Base-by-base conservation (phyloP, 2,888 invertebrate genomes). In the Candidula unifasciata region DNA sequence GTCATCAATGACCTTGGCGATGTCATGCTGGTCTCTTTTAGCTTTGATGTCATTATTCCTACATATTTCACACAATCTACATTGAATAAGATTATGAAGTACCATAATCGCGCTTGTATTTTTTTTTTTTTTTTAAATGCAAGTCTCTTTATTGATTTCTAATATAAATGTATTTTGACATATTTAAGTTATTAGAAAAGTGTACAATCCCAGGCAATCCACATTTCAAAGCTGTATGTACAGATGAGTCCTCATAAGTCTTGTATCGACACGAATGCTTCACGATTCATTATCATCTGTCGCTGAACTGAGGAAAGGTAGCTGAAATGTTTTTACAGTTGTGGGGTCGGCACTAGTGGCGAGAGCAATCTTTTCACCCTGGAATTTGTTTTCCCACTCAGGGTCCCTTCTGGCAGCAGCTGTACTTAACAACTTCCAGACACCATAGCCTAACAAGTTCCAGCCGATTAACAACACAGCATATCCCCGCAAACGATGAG, bases 341-440 rank as follows among this genome's bases (percentile, higher is more conserved):
- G 57, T 24, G 24, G 60, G 81, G 1, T n/a, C 16, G 57, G 60
- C 27, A 21, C 81, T 73, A n/a, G 8, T 1, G 3, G 73, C 57
- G 13, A 71, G 35, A 2, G 60, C 69, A n/a, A 81, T 73, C 33
- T 60, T 81, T 71, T 81, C 81, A 73, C 81, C 60, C 8, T 81
- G 57, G n/a, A 73, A 21, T 57, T 35, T 69, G 13, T 24, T 60
- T 35, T 71, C 73, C 54, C 33, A 81, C 6, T 24, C 73, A 1
- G 81, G 81, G n/a, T 81, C 71, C 27, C 27, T 69, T 21, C 21
- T 57, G 6, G 69, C 57, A 3, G 73, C 35, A 18, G 57, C 18
- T 37, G 24, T 33, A 18, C 3, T n/a, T 0, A 81, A 10, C 35
- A 3, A 71, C 5, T 3, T 27, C 71, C 71, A 81, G 33, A 60